Base-by-base conservation (phyloP, 2,113 vertebrate species). In the Melanerpes formicivorus region DNA sequence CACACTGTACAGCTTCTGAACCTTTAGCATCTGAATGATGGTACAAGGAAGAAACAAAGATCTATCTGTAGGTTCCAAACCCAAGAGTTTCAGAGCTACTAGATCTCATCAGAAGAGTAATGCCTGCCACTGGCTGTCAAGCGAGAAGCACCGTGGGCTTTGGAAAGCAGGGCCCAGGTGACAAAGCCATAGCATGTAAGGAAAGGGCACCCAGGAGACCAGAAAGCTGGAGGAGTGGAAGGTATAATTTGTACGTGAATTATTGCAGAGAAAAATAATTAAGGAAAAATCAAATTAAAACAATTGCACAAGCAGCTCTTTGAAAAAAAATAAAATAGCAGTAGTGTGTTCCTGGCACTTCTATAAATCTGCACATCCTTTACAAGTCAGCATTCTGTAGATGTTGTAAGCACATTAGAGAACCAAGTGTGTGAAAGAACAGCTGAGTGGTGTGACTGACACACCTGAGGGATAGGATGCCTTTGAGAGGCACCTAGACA, bases 401-500 rank as follows among this genome's bases (percentile, higher is more conserved):
- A 8, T 32, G 48, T 5, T 54, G 13, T 30, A 66, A 65, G 29
- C n/a, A 30, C 10, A 18, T 63, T 40, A 76, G 26, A 84, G 55
- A 75, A 88, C 30, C 23, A 62, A 18, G 63, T 23, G 17, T 6
- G 6, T 30, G 72, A 73, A 83, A 70, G 30, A 66, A 34, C 13
- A 55, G 27, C n/a, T 6, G 32, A 72, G 37, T 11, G n/a, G 16
- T 65, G 18, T 1, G 0, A 52, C 1, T 18, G 25, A 84, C 52
- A 27, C 1, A 27, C 1, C 73, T 5, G 8, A 71, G 23, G 14
- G 48, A 30, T 0, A 1, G 50, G 46, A 32, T 46, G 10, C 56
- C 56, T 37, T 48, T 10, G 22, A 14, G 63, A 29, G 56, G 44
- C 29, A 52, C 23, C 44, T 32, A 13, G 34, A 30, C 19, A 30